Percentiles rank a stretch among this genome's conserved stretches.
Evolutionary conservation across 1,140 invertebrate species (phyloP).

Genomic region (Drosophila busckii): DNA sequence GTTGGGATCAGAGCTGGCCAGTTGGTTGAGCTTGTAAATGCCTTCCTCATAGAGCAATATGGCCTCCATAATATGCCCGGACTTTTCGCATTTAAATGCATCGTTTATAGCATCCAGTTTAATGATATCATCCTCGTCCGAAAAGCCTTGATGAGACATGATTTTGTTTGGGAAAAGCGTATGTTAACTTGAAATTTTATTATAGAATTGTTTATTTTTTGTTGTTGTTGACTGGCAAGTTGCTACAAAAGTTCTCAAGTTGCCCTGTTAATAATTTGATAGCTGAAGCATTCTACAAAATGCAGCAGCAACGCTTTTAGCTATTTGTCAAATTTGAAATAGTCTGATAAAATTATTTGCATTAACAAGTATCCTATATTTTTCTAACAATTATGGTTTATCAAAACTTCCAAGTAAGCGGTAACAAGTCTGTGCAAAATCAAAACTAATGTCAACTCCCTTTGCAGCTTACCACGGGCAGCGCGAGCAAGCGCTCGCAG

Average conservation of each 20-base stretch:
- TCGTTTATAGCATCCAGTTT: slow-evolving; percentile 43
- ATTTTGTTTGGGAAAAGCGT: slow-evolving; percentile 3
- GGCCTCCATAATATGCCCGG: slow-evolving; percentile 64
- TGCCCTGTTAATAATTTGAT: too few species aligned
- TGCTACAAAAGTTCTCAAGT: not conserved
- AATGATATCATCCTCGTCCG: slow-evolving; percentile 35
- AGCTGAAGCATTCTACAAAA: too few species aligned
- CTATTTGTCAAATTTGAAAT: slow-evolving; percentile 11
- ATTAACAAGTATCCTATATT: not conserved
- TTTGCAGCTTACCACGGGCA: slow-evolving; percentile 65
- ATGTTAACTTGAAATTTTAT: not conserved
- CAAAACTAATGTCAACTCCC: not conserved
- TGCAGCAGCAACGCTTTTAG: not conserved
- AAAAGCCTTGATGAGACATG: slow-evolving; percentile 32
- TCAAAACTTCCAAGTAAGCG: slow-evolving; percentile 17
- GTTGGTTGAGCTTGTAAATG: slow-evolving; percentile 48
- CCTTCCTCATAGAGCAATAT: slow-evolving; percentile 62
- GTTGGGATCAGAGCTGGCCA: slow-evolving; percentile 36
- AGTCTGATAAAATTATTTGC: not conserved
- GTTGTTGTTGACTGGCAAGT: not conserved
- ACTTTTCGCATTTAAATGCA: slow-evolving; percentile 57
- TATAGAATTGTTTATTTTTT: not conserved
- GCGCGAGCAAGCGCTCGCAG: slow-evolving; percentile 64
- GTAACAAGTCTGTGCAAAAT: not conserved
- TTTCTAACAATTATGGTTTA: slow-evolving; percentile 32